Percentiles rank a stretch among this genome's conserved stretches.
Evolutionary conservation across 2,888 invertebrate genomes (phyloP).

Genomic region (Drosophila peninsularis): DNA sequence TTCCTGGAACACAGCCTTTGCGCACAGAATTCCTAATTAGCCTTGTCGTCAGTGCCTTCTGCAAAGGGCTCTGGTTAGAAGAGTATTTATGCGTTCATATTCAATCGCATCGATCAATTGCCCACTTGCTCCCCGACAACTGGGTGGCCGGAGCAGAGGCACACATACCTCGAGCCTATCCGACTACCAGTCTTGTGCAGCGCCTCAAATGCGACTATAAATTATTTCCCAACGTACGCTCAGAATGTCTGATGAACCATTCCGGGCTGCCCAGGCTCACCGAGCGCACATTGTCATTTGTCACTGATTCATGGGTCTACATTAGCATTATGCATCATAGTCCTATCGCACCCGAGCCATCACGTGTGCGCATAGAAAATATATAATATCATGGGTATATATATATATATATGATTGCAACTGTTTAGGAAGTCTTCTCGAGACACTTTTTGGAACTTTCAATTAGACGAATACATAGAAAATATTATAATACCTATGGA

Average conservation of each 20-base stretch:
- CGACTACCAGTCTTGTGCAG: slow-evolving; percentile 61
- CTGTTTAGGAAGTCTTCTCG: neutral
- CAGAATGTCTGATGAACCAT: slow-evolving; percentile 60
- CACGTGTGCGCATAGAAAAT: slow-evolving; percentile 7
- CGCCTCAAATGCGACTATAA: slow-evolving; percentile 70
- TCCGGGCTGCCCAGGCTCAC: slow-evolving; percentile 26
- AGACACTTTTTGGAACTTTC: too few relatives aligned
- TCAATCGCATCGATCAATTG: slow-evolving; percentile 64
- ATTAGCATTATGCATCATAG: slow-evolving; percentile 25
- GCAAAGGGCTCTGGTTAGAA: slow-evolving; percentile 44
- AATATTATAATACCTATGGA: too few relatives aligned
- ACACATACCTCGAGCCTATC: neutral
- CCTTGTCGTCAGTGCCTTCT: slow-evolving; percentile 6
- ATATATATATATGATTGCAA: neutral
- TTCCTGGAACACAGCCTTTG: slow-evolving; percentile 67
- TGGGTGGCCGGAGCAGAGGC: slow-evolving; percentile 49
- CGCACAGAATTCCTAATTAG: slow-evolving; percentile 73
- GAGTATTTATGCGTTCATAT: slow-evolving; percentile 71
- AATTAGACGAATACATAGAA: too few relatives aligned
- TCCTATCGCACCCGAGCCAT: slow-evolving; percentile 21
- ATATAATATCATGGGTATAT: neutral
- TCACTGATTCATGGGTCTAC: slow-evolving; percentile 50
- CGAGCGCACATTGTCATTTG: slow-evolving; percentile 36
- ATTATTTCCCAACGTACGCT: slow-evolving; percentile 60
- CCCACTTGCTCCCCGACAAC: slow-evolving; percentile 45